A percentile compares a stretch with the other conserved stretches of the same genome.
Conservation (phyloP, 2,113 vertebrate genomes). For the Hypocryptadius cinnamomeus region DNA sequence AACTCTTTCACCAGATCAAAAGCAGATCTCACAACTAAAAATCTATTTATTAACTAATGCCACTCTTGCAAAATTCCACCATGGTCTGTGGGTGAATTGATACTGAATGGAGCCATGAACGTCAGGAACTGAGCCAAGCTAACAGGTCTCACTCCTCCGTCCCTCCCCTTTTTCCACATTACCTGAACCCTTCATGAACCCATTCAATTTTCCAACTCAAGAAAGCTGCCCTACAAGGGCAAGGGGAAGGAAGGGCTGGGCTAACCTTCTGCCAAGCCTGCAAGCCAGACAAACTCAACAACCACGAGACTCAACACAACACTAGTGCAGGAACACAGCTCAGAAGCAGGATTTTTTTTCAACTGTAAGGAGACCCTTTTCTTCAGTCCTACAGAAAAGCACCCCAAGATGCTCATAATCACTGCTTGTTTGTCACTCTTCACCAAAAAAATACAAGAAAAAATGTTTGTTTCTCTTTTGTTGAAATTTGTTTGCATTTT, state of each 20-base stretch:
- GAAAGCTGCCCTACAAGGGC: background rate
- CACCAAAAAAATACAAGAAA: background rate
- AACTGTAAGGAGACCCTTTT: background rate
- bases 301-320: background rate
- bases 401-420: background rate
- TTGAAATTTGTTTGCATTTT: background rate
- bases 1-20: background rate
- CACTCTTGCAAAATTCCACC: background rate
- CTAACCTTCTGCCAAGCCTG: background rate
- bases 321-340: accelerated
- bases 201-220: background rate
- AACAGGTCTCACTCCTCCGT: background rate
- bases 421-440: background rate
- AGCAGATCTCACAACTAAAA: background rate
- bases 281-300: background rate
- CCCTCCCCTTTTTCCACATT: background rate
- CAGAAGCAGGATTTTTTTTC: background rate
- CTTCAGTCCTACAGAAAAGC: background rate
- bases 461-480: background rate
- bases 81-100: background rate
- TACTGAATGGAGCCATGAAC: background rate
- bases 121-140: background rate
- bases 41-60: background rate
- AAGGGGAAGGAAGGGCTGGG: background rate
- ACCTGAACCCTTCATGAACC: background rate